phyloP scores from a whole-genome alignment of 1,140 invertebrate species.

The Papilio machaon region DNA sequence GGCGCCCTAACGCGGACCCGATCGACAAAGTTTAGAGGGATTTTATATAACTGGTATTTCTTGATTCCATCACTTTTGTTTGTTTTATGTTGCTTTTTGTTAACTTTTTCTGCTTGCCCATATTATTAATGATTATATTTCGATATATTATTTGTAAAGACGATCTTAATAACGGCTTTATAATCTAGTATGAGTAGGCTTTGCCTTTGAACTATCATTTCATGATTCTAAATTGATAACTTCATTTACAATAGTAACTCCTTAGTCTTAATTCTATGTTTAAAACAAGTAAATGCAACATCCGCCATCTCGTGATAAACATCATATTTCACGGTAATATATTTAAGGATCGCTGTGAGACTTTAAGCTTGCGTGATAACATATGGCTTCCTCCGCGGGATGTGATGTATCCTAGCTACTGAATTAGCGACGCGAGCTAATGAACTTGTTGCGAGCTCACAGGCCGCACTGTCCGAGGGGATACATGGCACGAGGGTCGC shows the following conservation, averaged over 20 bases:
- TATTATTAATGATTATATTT: background rate
- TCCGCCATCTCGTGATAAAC: background rate
- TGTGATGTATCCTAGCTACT: slow-evolving; percentile 44
- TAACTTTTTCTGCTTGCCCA: background rate
- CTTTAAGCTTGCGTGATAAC: slow-evolving; percentile 39
- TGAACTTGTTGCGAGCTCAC: slow-evolving; percentile 63
- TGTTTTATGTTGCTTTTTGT: slow-evolving; percentile 23
- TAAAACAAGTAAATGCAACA: background rate
- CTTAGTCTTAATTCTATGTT: background rate
- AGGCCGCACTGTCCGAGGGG: slow-evolving; percentile 12
- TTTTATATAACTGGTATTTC: slow-evolving; percentile 36
- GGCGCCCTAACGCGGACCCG: slow-evolving; percentile 26
- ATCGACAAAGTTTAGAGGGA: slow-evolving; percentile 13
- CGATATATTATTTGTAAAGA: background rate
- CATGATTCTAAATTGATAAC: background rate
- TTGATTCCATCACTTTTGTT: slow-evolving; percentile 31
- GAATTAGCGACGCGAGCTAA: slow-evolving; percentile 65
- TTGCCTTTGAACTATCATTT: background rate
- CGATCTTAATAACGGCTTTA: background rate
- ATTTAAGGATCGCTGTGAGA: background rate
- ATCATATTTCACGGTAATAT: background rate
- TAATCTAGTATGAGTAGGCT: no score
- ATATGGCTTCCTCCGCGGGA: slow-evolving; percentile 56
- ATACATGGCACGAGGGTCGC: background rate
- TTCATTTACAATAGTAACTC: background rate